Conservation (phyloP, 2,797 vertebrate genomes). For the Crossoptilon crossoptilon region DNA sequence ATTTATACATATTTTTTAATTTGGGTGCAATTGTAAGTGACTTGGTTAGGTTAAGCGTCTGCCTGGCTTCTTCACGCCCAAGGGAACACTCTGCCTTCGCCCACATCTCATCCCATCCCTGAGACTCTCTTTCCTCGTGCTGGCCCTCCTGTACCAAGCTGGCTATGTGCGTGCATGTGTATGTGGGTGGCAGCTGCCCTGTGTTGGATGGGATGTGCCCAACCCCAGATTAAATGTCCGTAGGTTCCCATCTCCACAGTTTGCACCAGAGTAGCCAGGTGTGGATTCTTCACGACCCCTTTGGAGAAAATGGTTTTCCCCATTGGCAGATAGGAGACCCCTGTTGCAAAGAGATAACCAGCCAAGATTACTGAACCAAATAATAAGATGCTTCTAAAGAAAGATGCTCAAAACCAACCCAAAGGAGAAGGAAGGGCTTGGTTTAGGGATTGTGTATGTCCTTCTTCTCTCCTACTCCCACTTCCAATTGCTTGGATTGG, state of each 20-base stretch:
- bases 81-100: conserved; percentile 44
- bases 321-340: not conserved
- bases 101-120: not conserved
- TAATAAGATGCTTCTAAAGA: conserved; percentile 16
- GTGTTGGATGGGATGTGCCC: conserved; percentile 28
- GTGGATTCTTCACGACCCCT: not conserved
- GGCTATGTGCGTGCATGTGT: conserved; percentile 39
- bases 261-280: not conserved
- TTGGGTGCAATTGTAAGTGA: not conserved
- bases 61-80: conserved; percentile 50
- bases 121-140: not conserved
- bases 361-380: conserved; percentile 18
- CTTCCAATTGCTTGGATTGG: not conserved
- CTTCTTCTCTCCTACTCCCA: not conserved
- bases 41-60: conserved; percentile 4
- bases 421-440: not conserved
- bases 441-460: not conserved
- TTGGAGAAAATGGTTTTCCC: not conserved
- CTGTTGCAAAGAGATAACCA: not conserved
- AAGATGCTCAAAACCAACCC: conserved; percentile 24
- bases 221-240: not conserved
- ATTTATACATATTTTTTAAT: not conserved
- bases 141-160: not conserved
- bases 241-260: not conserved
- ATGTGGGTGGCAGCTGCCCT: conserved; percentile 18